A percentile compares a stretch with the other conserved stretches of the same genome.
Conservation (phyloP, 2,797 vertebrate species). For the Pseudocheirus occidentalis region DNA sequence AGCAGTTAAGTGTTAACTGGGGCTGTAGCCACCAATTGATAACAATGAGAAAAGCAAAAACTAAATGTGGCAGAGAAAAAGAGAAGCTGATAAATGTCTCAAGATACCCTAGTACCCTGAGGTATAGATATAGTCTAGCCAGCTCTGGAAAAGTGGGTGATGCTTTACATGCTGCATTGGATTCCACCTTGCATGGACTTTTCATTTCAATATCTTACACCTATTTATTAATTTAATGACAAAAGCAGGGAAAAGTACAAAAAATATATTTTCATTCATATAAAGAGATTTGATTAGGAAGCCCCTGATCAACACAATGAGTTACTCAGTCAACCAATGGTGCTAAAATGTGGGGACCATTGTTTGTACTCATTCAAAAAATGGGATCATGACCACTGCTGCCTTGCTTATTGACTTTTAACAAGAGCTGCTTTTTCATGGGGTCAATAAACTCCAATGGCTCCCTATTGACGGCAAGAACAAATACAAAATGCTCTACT, state of each 20-base stretch:
- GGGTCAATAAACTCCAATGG: not conserved
- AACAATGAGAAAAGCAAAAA: not conserved
- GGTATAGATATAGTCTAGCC: not conserved
- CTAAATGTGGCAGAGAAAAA: not conserved
- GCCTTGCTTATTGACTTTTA: not conserved
- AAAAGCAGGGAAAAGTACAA: not conserved
- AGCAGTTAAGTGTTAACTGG: not conserved
- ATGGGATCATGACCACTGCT: not conserved
- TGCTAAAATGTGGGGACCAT: not conserved
- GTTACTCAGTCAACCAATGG: not conserved
- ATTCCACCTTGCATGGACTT: not conserved
- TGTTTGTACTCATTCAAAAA: not conserved
- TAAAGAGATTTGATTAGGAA: not conserved
- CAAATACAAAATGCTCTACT: too few relatives aligned
- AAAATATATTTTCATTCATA: slow-evolving; percentile 12
- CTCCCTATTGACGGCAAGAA: not conserved
- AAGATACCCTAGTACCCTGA: not conserved
- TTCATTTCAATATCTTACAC: not conserved
- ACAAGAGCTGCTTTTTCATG: not conserved
- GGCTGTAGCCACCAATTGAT: not conserved
- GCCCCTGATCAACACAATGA: not conserved
- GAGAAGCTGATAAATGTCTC: not conserved
- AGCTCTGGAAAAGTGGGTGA: not conserved
- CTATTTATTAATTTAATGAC: not conserved
- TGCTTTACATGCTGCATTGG: not conserved